These are phyloP conservation scores for Harpagoxenus sublaevis DNA, from an alignment of 2,888 invertebrate species.

Conservation along the genomic window DNA sequence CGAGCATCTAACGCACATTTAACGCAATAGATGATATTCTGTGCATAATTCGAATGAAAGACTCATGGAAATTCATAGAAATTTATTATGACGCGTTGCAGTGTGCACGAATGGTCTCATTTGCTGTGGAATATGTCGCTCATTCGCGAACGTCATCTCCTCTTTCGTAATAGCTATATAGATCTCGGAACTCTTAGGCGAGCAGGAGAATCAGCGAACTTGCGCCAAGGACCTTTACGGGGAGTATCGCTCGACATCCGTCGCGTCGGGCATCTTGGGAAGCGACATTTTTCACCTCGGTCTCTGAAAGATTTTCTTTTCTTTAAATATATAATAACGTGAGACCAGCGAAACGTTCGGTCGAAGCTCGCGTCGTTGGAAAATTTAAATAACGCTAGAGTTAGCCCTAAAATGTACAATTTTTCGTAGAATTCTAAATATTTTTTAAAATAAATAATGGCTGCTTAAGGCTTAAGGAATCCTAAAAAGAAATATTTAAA, in stretches of 20 bases:
- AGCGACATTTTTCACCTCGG: slow-evolving; percentile 25
- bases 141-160: not conserved
- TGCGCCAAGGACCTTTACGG: not conserved
- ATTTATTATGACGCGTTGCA: not conserved
- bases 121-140: not conserved
- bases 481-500: no score
- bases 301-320: slow-evolving; percentile 12
- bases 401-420: no score
- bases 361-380: not conserved
- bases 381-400: not conserved
- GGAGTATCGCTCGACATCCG: not conserved
- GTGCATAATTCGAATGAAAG: slow-evolving; percentile 1
- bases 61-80: not conserved
- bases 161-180: not conserved
- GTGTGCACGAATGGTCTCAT: not conserved
- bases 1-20: not conserved
- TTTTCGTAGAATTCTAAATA: no score
- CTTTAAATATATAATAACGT: not conserved
- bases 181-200: not conserved
- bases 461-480: no score
- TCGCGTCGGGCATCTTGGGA: not conserved
- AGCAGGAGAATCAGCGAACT: slow-evolving; percentile 18
- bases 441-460: no score
- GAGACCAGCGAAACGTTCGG: not conserved
- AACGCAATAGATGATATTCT: not conserved